Evolutionary conservation across 2,113 vertebrate genomes (phyloP).

Genomic region (human): DNA sequence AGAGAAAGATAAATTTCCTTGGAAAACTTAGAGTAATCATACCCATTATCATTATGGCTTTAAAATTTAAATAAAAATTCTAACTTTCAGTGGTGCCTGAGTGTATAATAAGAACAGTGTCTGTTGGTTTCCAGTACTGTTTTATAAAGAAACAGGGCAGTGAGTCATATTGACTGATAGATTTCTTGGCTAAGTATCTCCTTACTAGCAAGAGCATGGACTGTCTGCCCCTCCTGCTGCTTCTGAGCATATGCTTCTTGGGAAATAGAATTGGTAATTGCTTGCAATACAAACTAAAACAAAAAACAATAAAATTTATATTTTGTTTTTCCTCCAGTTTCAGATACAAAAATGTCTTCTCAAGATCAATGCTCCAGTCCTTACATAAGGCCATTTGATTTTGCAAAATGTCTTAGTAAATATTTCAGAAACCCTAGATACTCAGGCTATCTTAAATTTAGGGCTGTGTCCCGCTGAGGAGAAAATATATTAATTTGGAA

Average conservation of each 20-base stretch:
- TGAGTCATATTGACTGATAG: background rate
- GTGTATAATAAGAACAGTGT: background rate
- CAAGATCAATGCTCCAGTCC: background rate
- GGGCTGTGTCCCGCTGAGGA: slow-evolving; percentile 45
- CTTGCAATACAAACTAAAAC: background rate
- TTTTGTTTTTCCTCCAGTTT: slow-evolving; percentile 46
- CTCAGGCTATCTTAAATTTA: background rate
- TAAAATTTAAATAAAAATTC: slow-evolving; percentile 37
- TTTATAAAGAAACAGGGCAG: background rate
- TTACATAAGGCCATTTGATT: background rate
- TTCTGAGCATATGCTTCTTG: background rate
- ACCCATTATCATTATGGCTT: background rate
- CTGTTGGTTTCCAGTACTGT: background rate
- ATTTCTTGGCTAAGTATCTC: background rate
- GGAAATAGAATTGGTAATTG: background rate
- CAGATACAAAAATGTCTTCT: slow-evolving; percentile 29
- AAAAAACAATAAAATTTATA: background rate
- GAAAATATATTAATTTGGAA: background rate
- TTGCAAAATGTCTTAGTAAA: background rate
- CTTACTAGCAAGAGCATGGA: background rate
- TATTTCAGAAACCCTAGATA: background rate
- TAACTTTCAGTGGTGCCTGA: background rate
- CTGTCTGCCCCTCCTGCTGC: background rate
- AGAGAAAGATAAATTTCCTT: slow-evolving; percentile 24
- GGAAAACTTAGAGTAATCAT: background rate